Evolutionary conservation across 2,797 vertebrate genomes (phyloP), one percentile per base, ranked within the genome.

Genomic region (Brachyalestes nurse): DNA sequence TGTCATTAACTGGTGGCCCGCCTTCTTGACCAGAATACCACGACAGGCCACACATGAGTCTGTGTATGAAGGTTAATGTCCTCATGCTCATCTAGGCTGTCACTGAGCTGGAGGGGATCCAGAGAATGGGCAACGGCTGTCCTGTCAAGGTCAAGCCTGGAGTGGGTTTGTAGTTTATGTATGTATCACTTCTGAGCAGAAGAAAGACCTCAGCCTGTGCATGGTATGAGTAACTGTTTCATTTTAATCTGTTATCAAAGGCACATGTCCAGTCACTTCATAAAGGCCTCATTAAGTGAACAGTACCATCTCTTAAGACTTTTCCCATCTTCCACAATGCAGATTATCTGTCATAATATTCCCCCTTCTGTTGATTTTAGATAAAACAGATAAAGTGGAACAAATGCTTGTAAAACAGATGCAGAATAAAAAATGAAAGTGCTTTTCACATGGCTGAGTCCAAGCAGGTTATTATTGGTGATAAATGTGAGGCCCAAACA

Each of bases 31-130:
- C 38, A 45, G n/a, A 45, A 8, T 21, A 21, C 16, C 38, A 0
- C 1, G 65, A 19, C 7, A 6, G 14, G 28, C 34, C 14, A 17
- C 5, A 42, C 65, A 49, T 34, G 16, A 9, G 34, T 8, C 25
- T n/a, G 5, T n/a, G 70, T 6, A 38, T 38, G 47, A 38, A 53
- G 17, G 28, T 55, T 55, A 70, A 71, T 38, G 25, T 10, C 49
- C 28, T 7, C 17, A 12, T 4, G 28, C 8, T 34, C 58, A 42
- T 79, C 38, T 34, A 79, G 57, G 2, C 60, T 38, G 65, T 49
- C 72, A 71, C 55, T 40, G 8, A 55, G 13, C 38, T 76, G 82
- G 77, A 79, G 34, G 5, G 17, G 21, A 28, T 79, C 77, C 76
- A 75, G 58, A 60, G 28, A 73, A 19, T 40, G 57, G 40, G 34